Evolutionary conservation across 1,140 invertebrate species (phyloP).

Genomic region (Triops cancriformis): DNA sequence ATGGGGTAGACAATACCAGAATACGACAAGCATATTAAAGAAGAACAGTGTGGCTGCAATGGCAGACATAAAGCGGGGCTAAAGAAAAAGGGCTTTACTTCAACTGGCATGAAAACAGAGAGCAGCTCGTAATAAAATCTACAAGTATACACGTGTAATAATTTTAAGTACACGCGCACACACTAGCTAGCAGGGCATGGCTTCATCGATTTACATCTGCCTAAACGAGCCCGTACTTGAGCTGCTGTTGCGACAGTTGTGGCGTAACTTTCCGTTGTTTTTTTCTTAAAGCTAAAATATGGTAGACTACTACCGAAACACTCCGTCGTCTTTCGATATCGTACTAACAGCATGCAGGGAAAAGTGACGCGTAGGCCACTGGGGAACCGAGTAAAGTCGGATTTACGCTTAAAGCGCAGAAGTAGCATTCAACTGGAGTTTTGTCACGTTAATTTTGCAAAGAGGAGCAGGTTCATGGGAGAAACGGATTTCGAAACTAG

Average conservation of each 20-base stretch:
- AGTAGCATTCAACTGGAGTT: too few relatives aligned
- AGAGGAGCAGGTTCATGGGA: too few relatives aligned
- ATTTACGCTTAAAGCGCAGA: too few relatives aligned
- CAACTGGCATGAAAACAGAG: not conserved
- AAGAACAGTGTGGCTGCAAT: not conserved
- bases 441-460: too few relatives aligned
- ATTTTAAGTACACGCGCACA: not conserved
- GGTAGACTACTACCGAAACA: too few relatives aligned
- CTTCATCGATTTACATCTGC: not conserved
- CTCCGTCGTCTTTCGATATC: too few relatives aligned
- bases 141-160: not conserved
- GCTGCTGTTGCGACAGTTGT: not conserved
- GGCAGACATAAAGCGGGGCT: not conserved
- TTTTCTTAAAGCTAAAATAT: too few relatives aligned
- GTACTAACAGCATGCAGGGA: too few relatives aligned
- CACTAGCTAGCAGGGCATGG: not conserved
- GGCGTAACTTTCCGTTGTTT: not conserved
- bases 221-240: not conserved
- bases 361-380: too few relatives aligned
- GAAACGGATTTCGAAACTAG: too few relatives aligned
- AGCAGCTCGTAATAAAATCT: not conserved
- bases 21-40: not conserved
- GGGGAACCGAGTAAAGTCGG: too few relatives aligned
- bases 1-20: not conserved
- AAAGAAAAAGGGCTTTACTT: not conserved